Conservation (phyloP, 2,888 invertebrate species). For the Xestia c-nigrum region DNA sequence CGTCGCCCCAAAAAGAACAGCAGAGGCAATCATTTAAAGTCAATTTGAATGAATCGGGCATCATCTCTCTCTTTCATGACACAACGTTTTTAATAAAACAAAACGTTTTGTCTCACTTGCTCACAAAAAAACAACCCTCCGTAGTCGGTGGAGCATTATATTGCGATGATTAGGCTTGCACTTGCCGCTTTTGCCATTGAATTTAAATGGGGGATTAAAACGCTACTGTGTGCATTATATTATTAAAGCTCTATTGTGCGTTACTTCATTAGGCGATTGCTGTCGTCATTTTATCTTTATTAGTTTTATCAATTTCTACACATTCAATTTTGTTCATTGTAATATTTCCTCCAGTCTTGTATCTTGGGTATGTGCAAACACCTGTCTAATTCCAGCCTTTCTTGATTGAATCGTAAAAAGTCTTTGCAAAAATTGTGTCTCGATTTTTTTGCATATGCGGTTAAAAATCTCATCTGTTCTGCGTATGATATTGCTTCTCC, state of each 20-base stretch:
- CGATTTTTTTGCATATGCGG: slow-evolving; percentile 69
- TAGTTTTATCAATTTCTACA: slow-evolving; percentile 64
- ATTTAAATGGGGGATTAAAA: slow-evolving; percentile 90
- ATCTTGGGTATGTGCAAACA: slow-evolving; percentile 2
- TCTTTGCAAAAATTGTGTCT: slow-evolving; percentile 60
- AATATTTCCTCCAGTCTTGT: background rate
- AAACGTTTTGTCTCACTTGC: slow-evolving; percentile 71
- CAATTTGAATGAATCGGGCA: slow-evolving; percentile 85
- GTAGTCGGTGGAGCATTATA: slow-evolving; percentile 87
- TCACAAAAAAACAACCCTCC: slow-evolving; percentile 83
- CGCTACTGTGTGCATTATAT: slow-evolving; percentile 85
- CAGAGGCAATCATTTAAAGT: slow-evolving; percentile 88
- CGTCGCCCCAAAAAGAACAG: slow-evolving; percentile 84
- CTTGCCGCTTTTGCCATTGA: slow-evolving; percentile 88
- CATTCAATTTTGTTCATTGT: slow-evolving; percentile 18
- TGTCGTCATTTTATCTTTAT: slow-evolving; percentile 78
- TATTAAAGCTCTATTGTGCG: slow-evolving; percentile 87
- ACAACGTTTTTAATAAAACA: slow-evolving; percentile 60
- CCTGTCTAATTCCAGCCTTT: slow-evolving; percentile 37
- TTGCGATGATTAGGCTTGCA: slow-evolving; percentile 90
- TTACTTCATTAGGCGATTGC: slow-evolving; percentile 87
- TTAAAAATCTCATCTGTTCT: slow-evolving; percentile 73
- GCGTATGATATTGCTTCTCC: slow-evolving; percentile 77
- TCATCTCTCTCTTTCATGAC: slow-evolving; percentile 72
- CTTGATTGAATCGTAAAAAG: slow-evolving; percentile 58